phyloP scores from a whole-genome alignment of 1,140 invertebrate species.

The Papilio dardanus region DNA sequence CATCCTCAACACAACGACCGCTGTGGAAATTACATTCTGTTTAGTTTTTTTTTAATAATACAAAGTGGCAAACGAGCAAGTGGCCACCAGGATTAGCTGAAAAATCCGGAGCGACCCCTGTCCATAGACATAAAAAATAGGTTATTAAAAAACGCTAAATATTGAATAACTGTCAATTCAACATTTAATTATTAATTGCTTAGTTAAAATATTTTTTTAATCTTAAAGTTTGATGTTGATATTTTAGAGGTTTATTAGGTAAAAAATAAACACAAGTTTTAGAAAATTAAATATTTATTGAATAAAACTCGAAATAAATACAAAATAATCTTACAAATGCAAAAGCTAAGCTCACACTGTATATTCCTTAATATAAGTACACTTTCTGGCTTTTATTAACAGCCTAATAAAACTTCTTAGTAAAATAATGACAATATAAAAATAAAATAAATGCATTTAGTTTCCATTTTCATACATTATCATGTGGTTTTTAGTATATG shows the following conservation, averaged over 20 bases:
- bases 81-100: too few species aligned
- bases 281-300: slow-evolving; percentile 19
- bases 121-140: too few species aligned
- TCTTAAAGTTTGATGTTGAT: too few species aligned
- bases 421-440: not conserved
- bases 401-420: not conserved
- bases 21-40: slow-evolving; percentile 13
- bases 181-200: too few species aligned
- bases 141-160: too few species aligned
- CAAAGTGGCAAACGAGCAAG: too few species aligned
- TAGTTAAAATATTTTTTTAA: too few species aligned
- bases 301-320: slow-evolving; percentile 24
- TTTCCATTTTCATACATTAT: not conserved
- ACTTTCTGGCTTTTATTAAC: slow-evolving; percentile 3
- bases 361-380: not conserved
- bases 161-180: too few species aligned
- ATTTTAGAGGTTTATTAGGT: not conserved
- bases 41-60: too few species aligned
- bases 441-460: not conserved
- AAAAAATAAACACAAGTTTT: not conserved
- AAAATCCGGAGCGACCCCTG: too few species aligned
- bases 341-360: not conserved
- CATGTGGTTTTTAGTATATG: not conserved
- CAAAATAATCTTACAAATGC: slow-evolving; percentile 10
- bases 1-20: slow-evolving; percentile 4